phyloP scores from a whole-genome alignment of 1,140 invertebrate species.

The Pygmarrhopalites habei region DNA sequence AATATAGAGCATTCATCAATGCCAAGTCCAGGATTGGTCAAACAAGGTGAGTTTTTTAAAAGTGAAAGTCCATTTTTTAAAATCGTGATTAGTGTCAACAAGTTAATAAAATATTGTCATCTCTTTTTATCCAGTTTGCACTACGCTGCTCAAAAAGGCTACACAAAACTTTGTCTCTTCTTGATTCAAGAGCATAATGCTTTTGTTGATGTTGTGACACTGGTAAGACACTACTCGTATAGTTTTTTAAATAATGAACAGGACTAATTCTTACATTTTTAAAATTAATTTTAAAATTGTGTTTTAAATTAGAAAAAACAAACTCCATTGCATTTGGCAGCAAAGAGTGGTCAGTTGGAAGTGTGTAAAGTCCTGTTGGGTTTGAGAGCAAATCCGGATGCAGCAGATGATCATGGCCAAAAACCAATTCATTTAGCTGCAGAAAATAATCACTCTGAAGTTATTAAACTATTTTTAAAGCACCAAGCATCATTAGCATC shows the following conservation, averaged over 20 bases:
- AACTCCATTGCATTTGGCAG: conserved; percentile 77
- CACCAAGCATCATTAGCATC: conserved; percentile 89
- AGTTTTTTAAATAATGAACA: no score
- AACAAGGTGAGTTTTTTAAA: no score
- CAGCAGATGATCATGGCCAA: conserved; percentile 86
- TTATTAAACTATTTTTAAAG: conserved; percentile 94
- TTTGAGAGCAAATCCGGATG: conserved; percentile 91
- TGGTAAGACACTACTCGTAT: conserved; percentile 50
- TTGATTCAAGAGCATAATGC: conserved; percentile 90
- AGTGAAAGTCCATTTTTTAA: no score
- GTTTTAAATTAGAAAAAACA: conserved; percentile 57
- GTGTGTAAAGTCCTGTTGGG: conserved; percentile 90
- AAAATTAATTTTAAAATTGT: conserved; percentile 11
- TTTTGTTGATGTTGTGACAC: conserved; percentile 85
- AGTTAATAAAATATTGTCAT: no score
- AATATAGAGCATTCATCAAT: conserved; percentile 97
- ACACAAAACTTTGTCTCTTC: conserved; percentile 69
- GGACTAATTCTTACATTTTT: conserved; percentile 8
- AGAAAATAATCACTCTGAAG: conserved; percentile 97
- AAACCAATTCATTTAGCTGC: conserved; percentile 84
- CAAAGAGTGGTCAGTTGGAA: conserved; percentile 87
- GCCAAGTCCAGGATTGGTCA: conserved; percentile 79
- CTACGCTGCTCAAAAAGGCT: conserved; percentile 90
- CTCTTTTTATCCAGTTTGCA: no score
- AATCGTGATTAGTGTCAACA: no score